Base-by-base conservation (phyloP, 2,888 invertebrate species). In the Drosophila algonquin region DNA sequence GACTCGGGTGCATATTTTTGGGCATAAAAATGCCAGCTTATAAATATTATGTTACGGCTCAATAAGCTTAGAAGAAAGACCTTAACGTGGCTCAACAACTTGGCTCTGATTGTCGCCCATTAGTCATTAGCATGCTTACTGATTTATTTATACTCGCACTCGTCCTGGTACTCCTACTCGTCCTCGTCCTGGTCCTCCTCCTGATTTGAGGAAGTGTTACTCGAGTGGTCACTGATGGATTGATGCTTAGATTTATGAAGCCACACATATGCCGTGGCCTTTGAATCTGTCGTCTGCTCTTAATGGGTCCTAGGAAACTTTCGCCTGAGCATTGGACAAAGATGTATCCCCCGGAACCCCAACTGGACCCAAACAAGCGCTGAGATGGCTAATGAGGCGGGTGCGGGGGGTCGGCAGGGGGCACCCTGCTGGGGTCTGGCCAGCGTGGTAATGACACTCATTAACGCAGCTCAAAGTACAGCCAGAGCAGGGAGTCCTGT, bases 41-140 rank as follows among this genome's bases (percentile, higher is more conserved):
- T 79, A 77, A 87, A 86, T 86, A 85, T 83, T 82, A 77, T 75
- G 86, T 84, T 85, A 77, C 83, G 73, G 64, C 78, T 87, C 79
- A 81, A 77, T 79, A 59, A 52, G 72, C 79, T 81, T 76, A 81
- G 58, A 63, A 18, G 18, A 51, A 53, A 55, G 63, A 50, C 12
- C 65, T 16, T 35, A 48, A 48, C 45, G 52, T 32, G 35, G 55
- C 47, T n/a, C n/a, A 32, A 56, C 48, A 57, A 58, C 59, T 71
- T 56, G 56, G 64, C 76, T 32, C 63, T 73, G 79, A 76, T 81
- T 78, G 74, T 76, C 71, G 63, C 57, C 79, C 79, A 88, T 88
- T 82, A 87, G 84, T 86, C 84, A 88, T 89, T 87, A 79, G 77
- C 73, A 75, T 73, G 64, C 69, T 44, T 67, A 57, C 54, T 69